Conservation (phyloP, 2,797 vertebrate genomes). For the Gallinago solitaria region DNA sequence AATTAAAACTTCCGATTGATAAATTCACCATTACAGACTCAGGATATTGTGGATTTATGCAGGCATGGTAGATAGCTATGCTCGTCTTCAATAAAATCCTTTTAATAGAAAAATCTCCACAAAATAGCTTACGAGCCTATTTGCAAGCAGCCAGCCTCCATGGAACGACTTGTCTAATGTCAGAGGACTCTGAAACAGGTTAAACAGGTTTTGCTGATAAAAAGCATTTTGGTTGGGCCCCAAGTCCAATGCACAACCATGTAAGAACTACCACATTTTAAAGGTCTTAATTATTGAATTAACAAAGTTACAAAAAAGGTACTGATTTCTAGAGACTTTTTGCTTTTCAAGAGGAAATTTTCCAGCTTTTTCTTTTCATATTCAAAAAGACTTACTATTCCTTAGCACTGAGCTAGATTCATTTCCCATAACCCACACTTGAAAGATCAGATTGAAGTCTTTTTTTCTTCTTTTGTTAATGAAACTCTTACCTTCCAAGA, state of each 20-base stretch:
- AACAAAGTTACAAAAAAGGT: not conserved
- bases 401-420: not conserved
- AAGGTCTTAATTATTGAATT: not conserved
- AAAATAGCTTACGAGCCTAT: not conserved
- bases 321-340: not conserved
- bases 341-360: not conserved
- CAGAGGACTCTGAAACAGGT: not conserved
- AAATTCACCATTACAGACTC: not conserved
- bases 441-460: not conserved
- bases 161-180: not conserved
- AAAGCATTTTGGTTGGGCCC: not conserved
- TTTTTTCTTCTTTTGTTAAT: not conserved
- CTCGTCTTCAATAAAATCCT: not conserved
- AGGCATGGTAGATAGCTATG: not conserved
- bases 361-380: not conserved
- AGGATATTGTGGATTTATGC: not conserved
- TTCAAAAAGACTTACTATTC: not conserved
- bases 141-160: not conserved
- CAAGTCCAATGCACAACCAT: not conserved
- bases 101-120: not conserved
- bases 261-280: not conserved
- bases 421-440: not conserved
- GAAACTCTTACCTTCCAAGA: not conserved
- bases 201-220: not conserved
- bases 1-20: not conserved